A percentile compares a stretch with the other conserved stretches of the same genome.
Conservation (phyloP, 2,113 vertebrate genomes). For the Microtus pennsylvanicus region DNA sequence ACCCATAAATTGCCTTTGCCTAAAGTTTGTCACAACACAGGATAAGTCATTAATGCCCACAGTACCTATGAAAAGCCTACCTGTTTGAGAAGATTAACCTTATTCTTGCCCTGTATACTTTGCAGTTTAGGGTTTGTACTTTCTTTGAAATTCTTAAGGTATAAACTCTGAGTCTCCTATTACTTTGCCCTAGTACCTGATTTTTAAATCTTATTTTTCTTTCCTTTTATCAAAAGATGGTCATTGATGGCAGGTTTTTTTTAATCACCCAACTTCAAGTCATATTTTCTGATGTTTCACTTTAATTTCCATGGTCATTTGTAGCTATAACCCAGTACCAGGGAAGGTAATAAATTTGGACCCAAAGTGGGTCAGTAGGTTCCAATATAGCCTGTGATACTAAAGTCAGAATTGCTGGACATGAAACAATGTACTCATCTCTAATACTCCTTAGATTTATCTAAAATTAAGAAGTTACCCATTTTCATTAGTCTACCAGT, state of each 20-base stretch:
- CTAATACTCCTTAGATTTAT: background rate
- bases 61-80: background rate
- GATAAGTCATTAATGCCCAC: background rate
- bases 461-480: background rate
- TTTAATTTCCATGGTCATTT: background rate
- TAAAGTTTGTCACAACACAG: background rate
- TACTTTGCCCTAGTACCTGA: background rate
- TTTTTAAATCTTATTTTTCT: background rate
- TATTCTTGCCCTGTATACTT: background rate
- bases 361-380: background rate
- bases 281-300: background rate
- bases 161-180: background rate
- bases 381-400: background rate
- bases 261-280: background rate
- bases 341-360: background rate
- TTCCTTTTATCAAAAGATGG: background rate
- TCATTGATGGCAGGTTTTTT: background rate
- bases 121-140: background rate
- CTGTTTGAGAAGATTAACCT: background rate
- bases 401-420: background rate
- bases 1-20: background rate
- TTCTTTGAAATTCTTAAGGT: background rate
- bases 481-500: background rate
- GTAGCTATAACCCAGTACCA: background rate
- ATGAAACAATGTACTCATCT: background rate